A percentile compares a stretch with the other conserved stretches of the same genome.
Evolutionary conservation across 2,113 vertebrate genomes (phyloP).

Genomic region (Condylura cristata): DNA sequence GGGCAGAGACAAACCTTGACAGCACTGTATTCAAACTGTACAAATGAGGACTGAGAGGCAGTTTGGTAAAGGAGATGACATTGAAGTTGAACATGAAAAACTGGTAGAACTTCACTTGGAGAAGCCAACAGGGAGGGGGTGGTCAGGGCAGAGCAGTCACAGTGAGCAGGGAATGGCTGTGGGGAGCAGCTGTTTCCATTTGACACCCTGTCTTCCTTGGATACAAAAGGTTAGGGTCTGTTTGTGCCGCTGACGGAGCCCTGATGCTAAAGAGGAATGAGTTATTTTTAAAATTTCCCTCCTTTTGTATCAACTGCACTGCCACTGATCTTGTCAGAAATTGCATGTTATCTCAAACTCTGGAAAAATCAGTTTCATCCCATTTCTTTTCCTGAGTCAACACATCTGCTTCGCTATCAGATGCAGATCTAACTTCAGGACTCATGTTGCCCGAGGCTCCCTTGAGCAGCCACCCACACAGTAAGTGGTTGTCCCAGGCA

Average conservation of each 20-base stretch:
- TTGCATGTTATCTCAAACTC: neutral
- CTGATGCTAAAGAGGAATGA: neutral
- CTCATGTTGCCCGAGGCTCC: neutral
- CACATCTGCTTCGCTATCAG: conserved; percentile 2
- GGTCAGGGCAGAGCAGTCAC: neutral
- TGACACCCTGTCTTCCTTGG: neutral
- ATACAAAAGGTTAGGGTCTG: neutral
- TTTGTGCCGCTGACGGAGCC: neutral
- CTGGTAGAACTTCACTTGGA: neutral
- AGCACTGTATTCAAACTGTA: neutral
- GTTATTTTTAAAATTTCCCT: neutral
- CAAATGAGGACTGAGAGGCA: neutral
- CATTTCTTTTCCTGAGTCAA: neutral
- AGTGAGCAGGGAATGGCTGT: neutral
- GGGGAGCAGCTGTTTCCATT: neutral
- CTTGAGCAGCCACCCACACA: conserved; percentile 9
- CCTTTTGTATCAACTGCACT: neutral
- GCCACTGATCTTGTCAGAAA: neutral
- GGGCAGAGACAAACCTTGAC: neutral
- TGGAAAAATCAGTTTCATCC: conserved; percentile 17
- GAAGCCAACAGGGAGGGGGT: neutral
- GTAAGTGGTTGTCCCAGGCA: neutral
- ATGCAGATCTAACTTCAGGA: conserved; percentile 18
- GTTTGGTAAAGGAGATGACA: neutral
- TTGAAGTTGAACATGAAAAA: neutral